Evolutionary conservation across 2,797 vertebrate species (phyloP).

Genomic region (Lagocephalus sceleratus): DNA sequence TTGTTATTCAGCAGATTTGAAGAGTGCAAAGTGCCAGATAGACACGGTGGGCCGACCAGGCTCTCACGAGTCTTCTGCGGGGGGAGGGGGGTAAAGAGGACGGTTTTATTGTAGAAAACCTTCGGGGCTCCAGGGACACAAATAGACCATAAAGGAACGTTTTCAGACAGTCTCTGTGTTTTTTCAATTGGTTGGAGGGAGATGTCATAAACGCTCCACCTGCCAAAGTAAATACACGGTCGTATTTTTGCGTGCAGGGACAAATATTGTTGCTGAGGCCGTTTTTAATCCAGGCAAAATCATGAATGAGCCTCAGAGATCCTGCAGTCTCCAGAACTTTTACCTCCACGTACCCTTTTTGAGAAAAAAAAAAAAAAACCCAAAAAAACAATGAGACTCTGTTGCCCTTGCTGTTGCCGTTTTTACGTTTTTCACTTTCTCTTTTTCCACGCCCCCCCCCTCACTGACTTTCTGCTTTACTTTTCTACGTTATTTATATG

Average conservation of each 20-base stretch:
- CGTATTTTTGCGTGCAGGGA: constrained; percentile 56
- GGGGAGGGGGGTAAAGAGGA: constrained; percentile 20
- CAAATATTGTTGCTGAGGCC: constrained; percentile 57
- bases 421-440: constrained; percentile 23
- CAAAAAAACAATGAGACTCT: constrained; percentile 64
- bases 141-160: constrained; percentile 29
- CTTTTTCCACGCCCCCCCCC: constrained; percentile 33
- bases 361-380: constrained; percentile 19
- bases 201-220: constrained; percentile 36
- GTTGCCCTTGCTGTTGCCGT: constrained; percentile 36
- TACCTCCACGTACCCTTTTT: constrained; percentile 3
- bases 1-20: constrained; percentile 27
- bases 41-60: constrained; percentile 14
- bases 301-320: constrained; percentile 60
- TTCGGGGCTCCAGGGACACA: constrained; percentile 19
- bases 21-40: constrained; percentile 7
- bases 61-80: constrained; percentile 20
- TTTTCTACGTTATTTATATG: constrained; percentile 70
- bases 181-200: constrained; percentile 42
- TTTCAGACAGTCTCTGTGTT: constrained; percentile 37
- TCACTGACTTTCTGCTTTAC: constrained; percentile 65
- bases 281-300: constrained; percentile 48
- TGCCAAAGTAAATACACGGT: constrained; percentile 60
- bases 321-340: constrained; percentile 61
- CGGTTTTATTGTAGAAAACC: constrained; percentile 38